Evolutionary conservation across 2,113 vertebrate genomes (phyloP), one percentile per base, ranked within the genome.

Genomic region (Daubentonia madagascariensis): DNA sequence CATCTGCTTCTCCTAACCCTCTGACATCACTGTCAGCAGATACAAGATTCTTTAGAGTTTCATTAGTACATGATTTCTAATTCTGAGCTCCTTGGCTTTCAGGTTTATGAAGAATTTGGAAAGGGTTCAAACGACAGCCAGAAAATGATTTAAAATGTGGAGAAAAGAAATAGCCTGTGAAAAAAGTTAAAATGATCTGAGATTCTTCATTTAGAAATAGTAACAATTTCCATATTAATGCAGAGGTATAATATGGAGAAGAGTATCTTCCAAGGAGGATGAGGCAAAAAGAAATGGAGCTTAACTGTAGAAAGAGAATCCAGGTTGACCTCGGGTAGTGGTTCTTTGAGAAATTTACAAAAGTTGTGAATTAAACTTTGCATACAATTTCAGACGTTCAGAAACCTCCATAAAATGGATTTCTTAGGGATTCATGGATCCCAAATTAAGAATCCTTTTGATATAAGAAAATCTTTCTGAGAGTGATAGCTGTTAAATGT

Each of bases 141-240:
- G 43, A 75, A 79, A 80, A 91, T 75, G 8, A 84, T 57, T 89
- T 83, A 73, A 92, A 85, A 88, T 89, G 43, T 54, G 50, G 35
- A 89, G 40, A 54, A 80, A 92, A 72, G 40, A 79, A 94, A 61
- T 35, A 72, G 4, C 35, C 84, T 57, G 30, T 65, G 67, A 85
- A 57, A 91, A 79, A 90, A 61, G 20, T 32, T 57, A 81, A 85
- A 91, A 94, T 35, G 43, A 95, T n/a, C 48, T 81, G 40, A 88
- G 50, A 61, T 84, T 97, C n/a, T 93, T 87, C 57, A 89, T 45
- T 67, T 83, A 40, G 72, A 87, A 80, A 84, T 8, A 97, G n/a
- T 45, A 81, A 61, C 72, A 25, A 54, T 79, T 65, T 67, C 23
- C 11, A 80, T 72, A 87, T 73, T 32, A 91, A 88, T 48, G 18